Evolutionary conservation across 37 sponge, comb jelly and placozoan genomes (phyloP), one percentile per base, ranked within the genome.

Genomic region (Axinella damicornis): DNA sequence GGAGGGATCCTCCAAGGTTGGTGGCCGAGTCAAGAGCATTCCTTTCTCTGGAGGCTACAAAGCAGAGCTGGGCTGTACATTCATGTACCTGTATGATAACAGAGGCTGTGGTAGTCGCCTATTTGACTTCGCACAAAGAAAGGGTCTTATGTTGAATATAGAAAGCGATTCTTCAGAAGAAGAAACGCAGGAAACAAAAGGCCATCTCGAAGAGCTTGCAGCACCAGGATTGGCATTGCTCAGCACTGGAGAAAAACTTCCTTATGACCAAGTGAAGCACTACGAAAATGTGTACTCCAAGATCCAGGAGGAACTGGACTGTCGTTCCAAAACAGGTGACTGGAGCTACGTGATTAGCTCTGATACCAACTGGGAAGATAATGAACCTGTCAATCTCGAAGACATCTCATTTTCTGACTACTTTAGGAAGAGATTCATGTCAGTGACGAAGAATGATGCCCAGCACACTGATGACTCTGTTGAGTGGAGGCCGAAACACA

Each of bases 171-270:
- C 6, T 4, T 46, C 46, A 46, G 46, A 46, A 9, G 6, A 4
- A 46, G 9, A 46, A 9, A 12, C 6, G 9, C 4, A 12, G 46
- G 46, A 46, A 46, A 46, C 6, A 46, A 46, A 9, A 46, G 9
- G 46, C n/a, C n/a, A 9, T 46, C 46, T 46, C 35, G 77, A 84
- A 21, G 27, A 27, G 28, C 17, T 31, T 19, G 18, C 65, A 27
- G 53, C 25, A 52, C 5, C 53, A 13, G 25, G 2, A 55, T 39
- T n/a, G 70, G 38, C 37, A 36, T 2, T 80, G 1, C 22, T 79
- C 36, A 58, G 80, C 46, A 72, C 54, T 69, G 87, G 87, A 28
- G 74, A 63, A n/a, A 39, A 79, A 13, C 18, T 80, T 12, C 64
- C 73, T 0, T 17, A 55, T 18, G 63, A 39, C 17, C 13, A 46